Evolutionary conservation across 2,888 invertebrate genomes (phyloP).

Genomic region (Macrosiphum euphorbiae): DNA sequence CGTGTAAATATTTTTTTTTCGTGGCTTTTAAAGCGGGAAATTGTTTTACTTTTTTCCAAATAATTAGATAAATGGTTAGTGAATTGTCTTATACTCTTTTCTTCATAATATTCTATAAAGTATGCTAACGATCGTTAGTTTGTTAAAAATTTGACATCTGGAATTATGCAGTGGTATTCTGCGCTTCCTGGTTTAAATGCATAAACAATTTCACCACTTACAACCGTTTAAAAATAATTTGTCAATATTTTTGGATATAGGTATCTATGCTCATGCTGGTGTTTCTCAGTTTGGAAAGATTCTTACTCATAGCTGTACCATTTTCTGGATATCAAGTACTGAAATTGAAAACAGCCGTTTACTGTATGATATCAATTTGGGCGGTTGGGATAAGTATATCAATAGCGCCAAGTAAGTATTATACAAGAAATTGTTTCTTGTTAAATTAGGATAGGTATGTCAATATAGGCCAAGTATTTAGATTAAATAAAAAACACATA

Average conservation of each 20-base stretch:
- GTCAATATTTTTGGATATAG: slow-evolving; percentile 68
- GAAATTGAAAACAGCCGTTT: slow-evolving; percentile 73
- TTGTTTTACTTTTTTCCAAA: not conserved
- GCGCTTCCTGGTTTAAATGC: not conserved
- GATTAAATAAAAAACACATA: not conserved
- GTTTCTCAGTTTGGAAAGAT: slow-evolving; percentile 80
- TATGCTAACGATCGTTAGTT: not conserved
- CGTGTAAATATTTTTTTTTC: not conserved
- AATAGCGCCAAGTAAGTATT: slow-evolving; percentile 74
- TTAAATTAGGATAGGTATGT: not conserved
- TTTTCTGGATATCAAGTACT: slow-evolving; percentile 74
- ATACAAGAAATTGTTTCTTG: not conserved
- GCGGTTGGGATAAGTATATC: slow-evolving; percentile 75
- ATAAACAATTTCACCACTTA: not conserved
- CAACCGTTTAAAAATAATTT: not conserved
- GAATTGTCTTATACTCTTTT: no score
- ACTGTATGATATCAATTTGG: slow-evolving; percentile 76
- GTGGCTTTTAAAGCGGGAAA: not conserved
- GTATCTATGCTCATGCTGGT: slow-evolving; percentile 79
- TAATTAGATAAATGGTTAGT: not conserved
- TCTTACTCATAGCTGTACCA: slow-evolving; percentile 76
- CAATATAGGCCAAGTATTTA: not conserved
- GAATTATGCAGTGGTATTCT: not conserved
- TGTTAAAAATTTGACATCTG: not conserved
- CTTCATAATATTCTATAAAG: not conserved